Conservation (phyloP, 2,797 vertebrate genomes). For the Poeciliopsis presidionis region DNA sequence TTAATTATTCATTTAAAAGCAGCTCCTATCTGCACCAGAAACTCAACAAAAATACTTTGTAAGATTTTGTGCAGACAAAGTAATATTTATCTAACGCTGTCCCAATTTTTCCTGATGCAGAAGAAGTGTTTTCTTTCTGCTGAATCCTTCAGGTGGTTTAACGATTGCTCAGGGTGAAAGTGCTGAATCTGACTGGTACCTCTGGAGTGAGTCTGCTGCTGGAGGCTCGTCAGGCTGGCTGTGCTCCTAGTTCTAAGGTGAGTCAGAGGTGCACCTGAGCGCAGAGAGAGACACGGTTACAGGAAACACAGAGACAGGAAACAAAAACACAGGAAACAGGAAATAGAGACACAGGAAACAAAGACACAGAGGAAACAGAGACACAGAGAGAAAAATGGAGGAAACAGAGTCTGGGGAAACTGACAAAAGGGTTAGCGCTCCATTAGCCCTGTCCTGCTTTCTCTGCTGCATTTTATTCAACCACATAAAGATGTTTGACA, state of each 20-base stretch:
- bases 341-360: slow-evolving; percentile 35
- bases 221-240: slow-evolving; percentile 96
- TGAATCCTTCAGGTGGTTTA: neutral
- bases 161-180: slow-evolving; percentile 5
- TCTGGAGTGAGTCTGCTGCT: slow-evolving; percentile 94
- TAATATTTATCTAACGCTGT: neutral
- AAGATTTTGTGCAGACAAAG: neutral
- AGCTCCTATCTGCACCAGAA: too few relatives aligned
- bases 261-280: slow-evolving; percentile 91
- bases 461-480: too few relatives aligned
- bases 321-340: neutral
- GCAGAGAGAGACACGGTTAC: slow-evolving; percentile 84
- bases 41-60: too few relatives aligned
- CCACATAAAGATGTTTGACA: too few relatives aligned
- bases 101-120: neutral
- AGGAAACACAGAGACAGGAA: neutral
- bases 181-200: slow-evolving; percentile 86
- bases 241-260: slow-evolving; percentile 99
- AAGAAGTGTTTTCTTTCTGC: neutral
- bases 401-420: too few relatives aligned
- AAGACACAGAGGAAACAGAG: slow-evolving; percentile 58
- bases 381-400: neutral
- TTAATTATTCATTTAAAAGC: too few relatives aligned
- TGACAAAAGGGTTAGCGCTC: slow-evolving; percentile 38
- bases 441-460: too few relatives aligned